Evolutionary conservation across 2,797 vertebrate genomes (phyloP).

Genomic region (Morelia viridis): DNA sequence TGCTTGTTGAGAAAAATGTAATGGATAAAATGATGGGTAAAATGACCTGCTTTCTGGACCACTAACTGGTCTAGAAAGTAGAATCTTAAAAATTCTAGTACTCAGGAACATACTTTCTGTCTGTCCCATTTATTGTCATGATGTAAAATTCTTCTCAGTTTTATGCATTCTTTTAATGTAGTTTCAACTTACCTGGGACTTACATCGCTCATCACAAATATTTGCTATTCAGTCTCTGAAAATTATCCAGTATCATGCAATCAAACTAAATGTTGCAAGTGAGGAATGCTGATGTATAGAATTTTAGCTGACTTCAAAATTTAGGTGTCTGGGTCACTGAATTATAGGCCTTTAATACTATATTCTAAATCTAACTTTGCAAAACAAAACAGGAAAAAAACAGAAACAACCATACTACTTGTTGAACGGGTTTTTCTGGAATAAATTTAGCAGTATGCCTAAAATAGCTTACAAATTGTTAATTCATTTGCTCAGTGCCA

Average conservation of each 20-base stretch:
- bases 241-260: not conserved
- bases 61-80: not conserved
- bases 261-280: not conserved
- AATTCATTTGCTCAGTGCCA: not conserved
- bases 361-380: not conserved
- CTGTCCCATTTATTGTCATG: not conserved
- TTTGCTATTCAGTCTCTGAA: not conserved
- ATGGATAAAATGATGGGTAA: not conserved
- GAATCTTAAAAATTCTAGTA: not conserved
- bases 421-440: not conserved
- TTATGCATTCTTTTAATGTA: not conserved
- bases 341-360: not conserved
- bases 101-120: not conserved
- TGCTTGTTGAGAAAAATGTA: not conserved
- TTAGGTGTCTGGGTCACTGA: constrained; percentile 7
- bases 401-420: not conserved
- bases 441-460: not conserved
- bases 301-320: constrained; percentile 7
- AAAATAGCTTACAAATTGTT: constrained; percentile 37
- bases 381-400: not conserved
- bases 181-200: not conserved
- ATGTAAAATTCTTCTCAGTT: not conserved
- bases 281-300: not conserved
- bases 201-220: not conserved
- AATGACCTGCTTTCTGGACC: not conserved